A percentile compares a stretch with the other conserved stretches of the same genome.
Conservation (phyloP, 2,888 invertebrate species). For the Tolmerus cingulatus region DNA sequence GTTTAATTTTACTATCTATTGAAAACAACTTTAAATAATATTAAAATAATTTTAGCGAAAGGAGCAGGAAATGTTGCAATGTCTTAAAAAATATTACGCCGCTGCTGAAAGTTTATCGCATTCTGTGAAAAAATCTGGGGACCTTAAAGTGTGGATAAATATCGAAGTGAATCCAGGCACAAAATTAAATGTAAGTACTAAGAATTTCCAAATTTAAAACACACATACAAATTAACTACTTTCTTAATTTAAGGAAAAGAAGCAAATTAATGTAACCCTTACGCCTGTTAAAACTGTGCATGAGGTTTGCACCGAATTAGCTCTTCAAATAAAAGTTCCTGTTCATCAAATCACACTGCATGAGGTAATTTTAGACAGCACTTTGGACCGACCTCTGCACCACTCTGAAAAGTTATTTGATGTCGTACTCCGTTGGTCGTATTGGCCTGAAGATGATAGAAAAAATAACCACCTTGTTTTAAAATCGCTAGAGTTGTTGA, state of each 20-base stretch:
- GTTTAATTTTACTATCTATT: slow-evolving; percentile 52
- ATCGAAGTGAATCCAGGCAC: slow-evolving; percentile 66
- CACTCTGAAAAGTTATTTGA: slow-evolving; percentile 70
- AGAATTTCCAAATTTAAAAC: not conserved
- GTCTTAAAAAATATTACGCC: slow-evolving; percentile 74
- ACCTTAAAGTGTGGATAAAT: slow-evolving; percentile 80
- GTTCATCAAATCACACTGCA: slow-evolving; percentile 78
- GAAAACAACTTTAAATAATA: not conserved
- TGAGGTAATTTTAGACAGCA: slow-evolving; percentile 80
- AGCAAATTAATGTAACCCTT: slow-evolving; percentile 65
- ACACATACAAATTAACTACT: not conserved
- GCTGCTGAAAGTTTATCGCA: slow-evolving; percentile 69
- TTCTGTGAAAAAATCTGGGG: slow-evolving; percentile 75
- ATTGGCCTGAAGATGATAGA: slow-evolving; percentile 87
- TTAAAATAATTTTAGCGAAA: slow-evolving; percentile 55
- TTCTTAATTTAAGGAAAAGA: slow-evolving; percentile 56
- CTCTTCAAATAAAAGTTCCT: slow-evolving; percentile 70
- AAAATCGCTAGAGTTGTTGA: slow-evolving; percentile 64
- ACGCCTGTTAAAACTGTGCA: slow-evolving; percentile 80
- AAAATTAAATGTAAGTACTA: not conserved
- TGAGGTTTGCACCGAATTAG: slow-evolving; percentile 77
- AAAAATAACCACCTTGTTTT: slow-evolving; percentile 82
- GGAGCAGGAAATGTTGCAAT: slow-evolving; percentile 78
- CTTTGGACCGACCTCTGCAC: slow-evolving; percentile 79
- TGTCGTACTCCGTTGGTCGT: slow-evolving; percentile 78